Evolutionary conservation across 2,797 vertebrate species (phyloP).

Genomic region (Cyclura pinguis): DNA sequence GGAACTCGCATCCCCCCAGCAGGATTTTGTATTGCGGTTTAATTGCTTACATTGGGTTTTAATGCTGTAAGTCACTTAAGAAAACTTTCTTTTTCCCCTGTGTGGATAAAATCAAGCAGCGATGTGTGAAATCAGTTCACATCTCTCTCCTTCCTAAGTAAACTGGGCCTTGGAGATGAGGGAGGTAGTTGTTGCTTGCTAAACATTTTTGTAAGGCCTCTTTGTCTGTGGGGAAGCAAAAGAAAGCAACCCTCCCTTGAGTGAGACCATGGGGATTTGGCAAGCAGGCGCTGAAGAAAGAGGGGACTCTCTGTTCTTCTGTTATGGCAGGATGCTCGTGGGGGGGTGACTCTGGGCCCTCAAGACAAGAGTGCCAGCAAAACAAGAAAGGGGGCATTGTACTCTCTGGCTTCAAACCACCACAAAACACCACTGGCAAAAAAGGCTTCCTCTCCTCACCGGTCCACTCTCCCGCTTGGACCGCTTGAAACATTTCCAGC

Average conservation of each 20-base stretch:
- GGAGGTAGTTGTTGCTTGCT: neutral
- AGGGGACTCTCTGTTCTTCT: conserved; percentile 58
- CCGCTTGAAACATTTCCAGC: neutral
- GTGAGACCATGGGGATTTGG: conserved; percentile 24
- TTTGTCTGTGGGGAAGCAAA: conserved; percentile 15
- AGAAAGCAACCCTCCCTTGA: conserved; percentile 52
- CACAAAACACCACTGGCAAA: neutral
- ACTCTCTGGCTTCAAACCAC: conserved; percentile 1
- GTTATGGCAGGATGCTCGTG: conserved; percentile 34
- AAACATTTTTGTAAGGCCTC: neutral
- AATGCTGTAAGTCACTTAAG: neutral
- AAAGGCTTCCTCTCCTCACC: neutral
- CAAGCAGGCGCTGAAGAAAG: conserved; percentile 39
- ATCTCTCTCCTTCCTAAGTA: conserved; percentile 38
- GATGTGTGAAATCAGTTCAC: neutral
- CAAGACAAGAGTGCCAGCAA: conserved; percentile 50
- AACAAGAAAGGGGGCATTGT: conserved; percentile 57
- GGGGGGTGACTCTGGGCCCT: neutral
- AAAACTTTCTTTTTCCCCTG: neutral
- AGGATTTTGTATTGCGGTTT: neutral
- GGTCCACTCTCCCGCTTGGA: neutral
- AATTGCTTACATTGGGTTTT: neutral
- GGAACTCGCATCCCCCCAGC: too few relatives aligned
- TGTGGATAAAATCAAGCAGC: neutral
- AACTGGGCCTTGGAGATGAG: neutral